A percentile compares a stretch with the other conserved stretches of the same genome.
phyloP scores from a whole-genome alignment of 1,140 invertebrate species.

The Theocolax elegans region DNA sequence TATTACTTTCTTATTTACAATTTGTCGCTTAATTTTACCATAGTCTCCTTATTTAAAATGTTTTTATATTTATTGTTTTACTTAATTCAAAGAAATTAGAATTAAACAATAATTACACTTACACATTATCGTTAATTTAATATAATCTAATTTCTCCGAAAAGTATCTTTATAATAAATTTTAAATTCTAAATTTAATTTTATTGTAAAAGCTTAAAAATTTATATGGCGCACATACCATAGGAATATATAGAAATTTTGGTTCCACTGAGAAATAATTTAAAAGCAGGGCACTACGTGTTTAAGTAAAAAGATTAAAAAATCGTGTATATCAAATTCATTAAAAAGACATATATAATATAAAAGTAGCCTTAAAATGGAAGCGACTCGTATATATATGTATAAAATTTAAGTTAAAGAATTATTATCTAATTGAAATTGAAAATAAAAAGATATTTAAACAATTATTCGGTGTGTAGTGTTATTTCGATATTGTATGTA shows the following conservation, averaged over 20 bases:
- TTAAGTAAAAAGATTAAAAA: background rate
- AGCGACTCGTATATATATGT: background rate
- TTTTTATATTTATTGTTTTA: too few species aligned
- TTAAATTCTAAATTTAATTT: too few species aligned
- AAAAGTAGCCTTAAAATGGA: background rate
- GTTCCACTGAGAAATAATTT: background rate
- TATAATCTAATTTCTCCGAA: too few species aligned
- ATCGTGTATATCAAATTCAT: background rate
- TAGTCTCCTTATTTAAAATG: too few species aligned
- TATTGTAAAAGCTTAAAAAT: too few species aligned
- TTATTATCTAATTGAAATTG: conserved; percentile 30
- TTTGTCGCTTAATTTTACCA: too few species aligned
- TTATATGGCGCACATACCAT: too few species aligned
- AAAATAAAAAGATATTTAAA: conserved; percentile 36
- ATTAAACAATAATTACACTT: too few species aligned
- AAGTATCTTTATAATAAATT: too few species aligned
- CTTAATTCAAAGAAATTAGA: too few species aligned
- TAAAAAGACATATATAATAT: conserved; percentile 8
- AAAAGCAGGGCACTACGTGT: background rate
- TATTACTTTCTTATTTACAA: too few species aligned
- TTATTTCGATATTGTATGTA: conserved; percentile 27
- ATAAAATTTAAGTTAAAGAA: conserved; percentile 12
- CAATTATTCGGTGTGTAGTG: conserved; percentile 34
- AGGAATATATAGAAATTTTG: background rate
- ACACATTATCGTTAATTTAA: too few species aligned